A percentile compares a stretch with the other conserved stretches of the same genome.
phyloP scores from a whole-genome alignment of 2,888 invertebrate species.

The Liposcelis brunnea region DNA sequence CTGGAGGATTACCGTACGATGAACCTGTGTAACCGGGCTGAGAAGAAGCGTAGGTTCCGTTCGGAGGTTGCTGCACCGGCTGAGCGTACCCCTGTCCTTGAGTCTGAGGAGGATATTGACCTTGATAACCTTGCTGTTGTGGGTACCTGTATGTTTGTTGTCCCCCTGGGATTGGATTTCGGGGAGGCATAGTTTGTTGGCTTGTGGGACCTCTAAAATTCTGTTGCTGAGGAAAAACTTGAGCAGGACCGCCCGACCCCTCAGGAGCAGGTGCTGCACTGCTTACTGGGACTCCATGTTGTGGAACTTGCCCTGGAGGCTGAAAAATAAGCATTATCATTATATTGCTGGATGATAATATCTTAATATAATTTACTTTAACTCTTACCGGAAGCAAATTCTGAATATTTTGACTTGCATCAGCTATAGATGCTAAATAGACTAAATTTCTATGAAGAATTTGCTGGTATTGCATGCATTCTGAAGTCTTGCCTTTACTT shows the following conservation, averaged over 20 bases:
- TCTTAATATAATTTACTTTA: background rate
- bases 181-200: slow-evolving; percentile 11
- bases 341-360: slow-evolving; percentile 3
- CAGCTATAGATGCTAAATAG: slow-evolving; percentile 91
- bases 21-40: slow-evolving; percentile 15
- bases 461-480: slow-evolving; percentile 88
- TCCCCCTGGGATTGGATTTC: slow-evolving; percentile 26
- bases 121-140: slow-evolving; percentile 24
- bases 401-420: slow-evolving; percentile 85
- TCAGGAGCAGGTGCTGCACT: background rate
- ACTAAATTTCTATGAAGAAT: slow-evolving; percentile 88
- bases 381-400: slow-evolving; percentile 66
- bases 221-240: slow-evolving; percentile 8
- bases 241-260: background rate
- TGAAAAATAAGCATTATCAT: background rate
- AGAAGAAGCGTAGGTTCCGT: slow-evolving; percentile 16
- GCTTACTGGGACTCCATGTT: slow-evolving; percentile 9
- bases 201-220: slow-evolving; percentile 10
- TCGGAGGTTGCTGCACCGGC: slow-evolving; percentile 27
- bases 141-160: slow-evolving; percentile 15
- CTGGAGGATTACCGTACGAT: slow-evolving; percentile 18
- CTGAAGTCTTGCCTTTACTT: slow-evolving; percentile 82
- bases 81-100: slow-evolving; percentile 47
- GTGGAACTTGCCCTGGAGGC: slow-evolving; percentile 7
- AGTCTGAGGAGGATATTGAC: slow-evolving; percentile 45